A percentile compares a stretch with the other conserved stretches of the same genome.
Evolutionary conservation across 2,797 vertebrate species (phyloP).

Genomic region (Prunella strophiata): DNA sequence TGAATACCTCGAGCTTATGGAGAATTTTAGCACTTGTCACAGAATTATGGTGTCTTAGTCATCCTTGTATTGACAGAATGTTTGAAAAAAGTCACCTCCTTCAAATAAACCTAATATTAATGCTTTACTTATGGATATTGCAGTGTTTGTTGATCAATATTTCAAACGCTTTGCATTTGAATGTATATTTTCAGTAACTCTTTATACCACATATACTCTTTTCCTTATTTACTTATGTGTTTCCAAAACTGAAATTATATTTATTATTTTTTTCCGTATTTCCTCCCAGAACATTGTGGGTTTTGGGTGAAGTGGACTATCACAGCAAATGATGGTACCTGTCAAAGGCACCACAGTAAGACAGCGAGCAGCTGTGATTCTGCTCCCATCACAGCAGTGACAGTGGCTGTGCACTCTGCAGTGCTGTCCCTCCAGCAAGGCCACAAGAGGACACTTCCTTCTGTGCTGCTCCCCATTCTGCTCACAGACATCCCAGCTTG

Average conservation of each 20-base stretch:
- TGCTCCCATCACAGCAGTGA: not conserved
- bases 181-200: not conserved
- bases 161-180: not conserved
- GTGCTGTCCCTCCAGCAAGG: rapidly evolving
- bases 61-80: not conserved
- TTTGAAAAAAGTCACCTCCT: not conserved
- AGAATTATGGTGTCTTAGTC: not conserved
- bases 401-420: not conserved
- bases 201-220: not conserved
- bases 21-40: not conserved
- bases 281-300: not conserved
- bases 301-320: not conserved
- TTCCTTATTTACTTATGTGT: not conserved
- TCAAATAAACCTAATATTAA: not conserved
- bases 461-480: not conserved
- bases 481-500: not conserved
- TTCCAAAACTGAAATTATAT: not conserved
- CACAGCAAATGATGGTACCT: not conserved
- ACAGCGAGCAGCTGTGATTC: rapidly evolving
- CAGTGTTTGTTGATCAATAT: not conserved
- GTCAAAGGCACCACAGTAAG: not conserved
- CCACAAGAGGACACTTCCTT: not conserved
- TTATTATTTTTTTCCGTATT: not conserved
- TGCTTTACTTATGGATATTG: not conserved
- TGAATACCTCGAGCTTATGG: not conserved